Percentiles rank a stretch among this genome's conserved stretches.
Evolutionary conservation across 2,113 vertebrate genomes (phyloP).

Genomic region (Cyprinodon variegatus): DNA sequence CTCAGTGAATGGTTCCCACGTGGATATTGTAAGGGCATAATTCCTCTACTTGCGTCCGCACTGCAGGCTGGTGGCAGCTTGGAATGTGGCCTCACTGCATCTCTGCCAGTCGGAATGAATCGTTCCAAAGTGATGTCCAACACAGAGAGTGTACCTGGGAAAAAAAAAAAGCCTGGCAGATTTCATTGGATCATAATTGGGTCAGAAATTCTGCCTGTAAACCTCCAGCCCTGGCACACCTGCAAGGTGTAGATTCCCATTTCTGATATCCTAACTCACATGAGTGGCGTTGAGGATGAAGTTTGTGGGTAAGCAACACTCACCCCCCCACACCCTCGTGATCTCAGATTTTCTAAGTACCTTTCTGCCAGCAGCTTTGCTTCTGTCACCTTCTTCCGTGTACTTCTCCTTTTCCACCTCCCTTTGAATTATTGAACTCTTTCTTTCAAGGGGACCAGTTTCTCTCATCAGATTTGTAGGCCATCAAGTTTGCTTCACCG

Average conservation of each 20-base stretch:
- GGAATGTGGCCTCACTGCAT: slow-evolving; percentile 64
- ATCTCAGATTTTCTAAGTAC: slow-evolving; percentile 39
- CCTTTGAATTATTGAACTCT: slow-evolving; percentile 76
- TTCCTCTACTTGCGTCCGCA: slow-evolving; percentile 67
- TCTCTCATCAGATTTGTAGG: slow-evolving; percentile 70
- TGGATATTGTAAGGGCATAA: slow-evolving; percentile 70
- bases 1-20: slow-evolving; percentile 55
- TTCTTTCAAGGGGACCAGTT: slow-evolving; percentile 69
- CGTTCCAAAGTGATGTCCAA: slow-evolving; percentile 69
- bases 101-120: slow-evolving; percentile 71
- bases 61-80: slow-evolving; percentile 64
- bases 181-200: slow-evolving; percentile 54
- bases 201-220: slow-evolving; percentile 48
- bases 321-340: slow-evolving; percentile 11
- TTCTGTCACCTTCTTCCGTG: slow-evolving; percentile 20
- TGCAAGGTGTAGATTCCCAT: slow-evolving; percentile 38
- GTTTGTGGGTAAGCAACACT: slow-evolving; percentile 31
- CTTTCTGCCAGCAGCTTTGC: slow-evolving; percentile 29
- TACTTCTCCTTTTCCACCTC: slow-evolving; percentile 46
- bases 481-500: slow-evolving; percentile 74
- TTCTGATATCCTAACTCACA: slow-evolving; percentile 24
- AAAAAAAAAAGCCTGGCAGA: slow-evolving; percentile 67
- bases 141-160: slow-evolving; percentile 68
- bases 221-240: slow-evolving; percentile 27
- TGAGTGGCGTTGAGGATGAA: slow-evolving; percentile 25